Conservation (phyloP, 1,140 invertebrate species). For the Pogonus chalceus region DNA sequence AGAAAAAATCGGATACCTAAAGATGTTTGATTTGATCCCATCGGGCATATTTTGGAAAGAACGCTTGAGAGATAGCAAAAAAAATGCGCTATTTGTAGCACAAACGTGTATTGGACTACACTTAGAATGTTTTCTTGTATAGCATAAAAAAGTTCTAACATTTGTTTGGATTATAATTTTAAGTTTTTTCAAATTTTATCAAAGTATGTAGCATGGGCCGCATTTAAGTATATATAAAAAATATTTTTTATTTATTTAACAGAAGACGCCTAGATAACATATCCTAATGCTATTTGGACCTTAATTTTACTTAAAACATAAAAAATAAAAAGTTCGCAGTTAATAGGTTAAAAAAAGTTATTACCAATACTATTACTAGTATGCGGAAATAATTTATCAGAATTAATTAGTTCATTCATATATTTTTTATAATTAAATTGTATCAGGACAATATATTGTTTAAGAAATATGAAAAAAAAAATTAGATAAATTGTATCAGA, state of each 20-base stretch:
- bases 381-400: too few relatives aligned
- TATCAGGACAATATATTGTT: too few relatives aligned
- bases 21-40: background rate
- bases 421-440: too few relatives aligned
- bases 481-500: too few relatives aligned
- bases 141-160: background rate
- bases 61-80: background rate
- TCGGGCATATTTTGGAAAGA: background rate
- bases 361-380: too few relatives aligned
- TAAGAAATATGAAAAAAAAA: too few relatives aligned
- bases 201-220: background rate
- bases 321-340: background rate
- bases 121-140: background rate
- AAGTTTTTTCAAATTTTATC: background rate
- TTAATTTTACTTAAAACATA: background rate
- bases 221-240: background rate
- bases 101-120: background rate
- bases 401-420: too few relatives aligned
- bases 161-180: background rate
- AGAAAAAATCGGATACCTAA: background rate
- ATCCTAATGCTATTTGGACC: background rate
- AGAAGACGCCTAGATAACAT: background rate
- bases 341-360: background rate
- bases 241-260: background rate
- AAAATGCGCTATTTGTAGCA: background rate